A percentile compares a stretch with the other conserved stretches of the same genome.
Conservation (phyloP, 2,888 invertebrate genomes). For the Megalurothrips usitatus region DNA sequence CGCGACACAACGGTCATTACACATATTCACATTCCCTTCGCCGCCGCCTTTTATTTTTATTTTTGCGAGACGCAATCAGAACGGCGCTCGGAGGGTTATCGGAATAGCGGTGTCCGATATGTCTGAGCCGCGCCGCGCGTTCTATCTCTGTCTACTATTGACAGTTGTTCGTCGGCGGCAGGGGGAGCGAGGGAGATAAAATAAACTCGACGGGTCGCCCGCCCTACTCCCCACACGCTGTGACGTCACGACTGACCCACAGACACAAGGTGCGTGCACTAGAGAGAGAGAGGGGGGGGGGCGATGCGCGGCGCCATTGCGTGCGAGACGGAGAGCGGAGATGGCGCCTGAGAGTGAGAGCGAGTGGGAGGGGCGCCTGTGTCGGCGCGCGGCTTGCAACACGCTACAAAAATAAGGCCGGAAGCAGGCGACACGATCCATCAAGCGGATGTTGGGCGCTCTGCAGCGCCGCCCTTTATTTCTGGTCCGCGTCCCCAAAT, state of each 20-base stretch:
- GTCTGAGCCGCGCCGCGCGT: too few species aligned
- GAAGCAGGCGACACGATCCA: not conserved
- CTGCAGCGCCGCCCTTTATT: not conserved
- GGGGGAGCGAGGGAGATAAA: too few species aligned
- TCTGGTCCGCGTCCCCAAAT: too few species aligned
- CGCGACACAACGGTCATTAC: conserved; percentile 75
- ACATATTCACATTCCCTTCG: not conserved
- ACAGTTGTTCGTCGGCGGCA: too few species aligned
- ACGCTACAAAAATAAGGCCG: conserved; percentile 2
- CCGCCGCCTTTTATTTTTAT: too few species aligned
- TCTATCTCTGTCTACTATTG: too few species aligned
- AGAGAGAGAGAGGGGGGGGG: not conserved
- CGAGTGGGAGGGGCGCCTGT: not conserved
- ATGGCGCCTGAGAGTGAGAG: not conserved
- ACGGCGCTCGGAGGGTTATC: too few species aligned
- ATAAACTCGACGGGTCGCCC: not conserved
- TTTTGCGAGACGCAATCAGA: too few species aligned
- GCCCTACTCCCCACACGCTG: not conserved
- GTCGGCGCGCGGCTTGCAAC: not conserved
- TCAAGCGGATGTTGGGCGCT: not conserved
- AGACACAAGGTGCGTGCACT: not conserved
- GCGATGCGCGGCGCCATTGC: not conserved
- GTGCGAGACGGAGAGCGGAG: not conserved
- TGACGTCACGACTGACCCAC: conserved; percentile 15
- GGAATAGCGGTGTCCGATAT: too few species aligned